Evolutionary conservation across 2,888 invertebrate species (phyloP).

Genomic region (Phorcus lineatus): DNA sequence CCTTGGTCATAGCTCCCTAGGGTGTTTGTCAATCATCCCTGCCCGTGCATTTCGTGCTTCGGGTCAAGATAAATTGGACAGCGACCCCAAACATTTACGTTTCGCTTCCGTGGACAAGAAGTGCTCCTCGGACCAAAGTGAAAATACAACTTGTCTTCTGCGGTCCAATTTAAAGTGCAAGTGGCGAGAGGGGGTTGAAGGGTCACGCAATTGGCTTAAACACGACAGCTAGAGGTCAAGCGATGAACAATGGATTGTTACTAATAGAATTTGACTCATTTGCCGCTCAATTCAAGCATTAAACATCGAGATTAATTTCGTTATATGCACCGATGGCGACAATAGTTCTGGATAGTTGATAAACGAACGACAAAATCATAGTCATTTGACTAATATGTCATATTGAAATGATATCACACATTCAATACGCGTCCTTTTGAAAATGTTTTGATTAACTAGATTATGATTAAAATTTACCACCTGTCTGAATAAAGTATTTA

Average conservation of each 20-base stretch:
- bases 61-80: not conserved
- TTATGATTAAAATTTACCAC: too few species aligned
- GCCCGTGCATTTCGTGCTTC: not conserved
- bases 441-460: too few species aligned
- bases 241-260: not conserved
- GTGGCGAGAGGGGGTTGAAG: not conserved
- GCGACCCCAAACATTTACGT: not conserved
- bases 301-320: not conserved
- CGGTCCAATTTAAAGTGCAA: not conserved
- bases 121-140: not conserved
- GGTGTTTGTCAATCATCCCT: not conserved
- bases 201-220: not conserved
- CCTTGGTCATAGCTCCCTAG: not conserved
- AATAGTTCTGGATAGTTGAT: not conserved
- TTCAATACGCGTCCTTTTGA: too few species aligned
- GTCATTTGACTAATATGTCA: too few species aligned
- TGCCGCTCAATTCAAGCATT: not conserved
- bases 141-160: not conserved
- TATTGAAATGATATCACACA: too few species aligned
- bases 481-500: too few species aligned
- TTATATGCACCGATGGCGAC: not conserved
- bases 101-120: not conserved
- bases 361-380: not conserved
- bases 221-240: not conserved
- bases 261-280: constrained; percentile 1